Conservation (phyloP, 2,888 invertebrate genomes). For the Scaptomyza cyrtandrae region DNA sequence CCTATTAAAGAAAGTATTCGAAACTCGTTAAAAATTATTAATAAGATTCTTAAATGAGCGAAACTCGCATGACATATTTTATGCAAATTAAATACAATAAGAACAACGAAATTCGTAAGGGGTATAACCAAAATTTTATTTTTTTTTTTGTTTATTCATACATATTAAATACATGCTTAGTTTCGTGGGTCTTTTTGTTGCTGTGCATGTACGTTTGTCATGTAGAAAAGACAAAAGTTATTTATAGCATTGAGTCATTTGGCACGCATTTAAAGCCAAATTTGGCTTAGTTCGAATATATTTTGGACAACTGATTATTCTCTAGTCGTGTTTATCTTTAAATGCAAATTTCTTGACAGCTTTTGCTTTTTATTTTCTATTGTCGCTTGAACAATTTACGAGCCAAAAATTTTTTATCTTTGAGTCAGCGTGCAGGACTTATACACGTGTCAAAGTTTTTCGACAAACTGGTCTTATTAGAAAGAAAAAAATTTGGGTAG, state of each 20-base stretch:
- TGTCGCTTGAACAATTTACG: constrained; percentile 28
- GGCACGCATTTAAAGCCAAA: constrained; percentile 54
- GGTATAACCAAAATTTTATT: constrained; percentile 63
- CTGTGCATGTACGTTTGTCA: constrained; percentile 18
- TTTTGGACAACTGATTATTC: constrained; percentile 6
- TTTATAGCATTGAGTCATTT: constrained; percentile 73
- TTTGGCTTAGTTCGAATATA: constrained; percentile 35
- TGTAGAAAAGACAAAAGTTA: constrained; percentile 32
- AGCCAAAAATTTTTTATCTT: constrained; percentile 1
- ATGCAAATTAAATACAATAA: constrained; percentile 59
- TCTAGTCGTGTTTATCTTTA: constrained; percentile 34
- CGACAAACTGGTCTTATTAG: constrained; percentile 18
- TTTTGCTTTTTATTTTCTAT: constrained; percentile 44
- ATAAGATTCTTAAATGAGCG: constrained; percentile 36
- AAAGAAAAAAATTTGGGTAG: background rate
- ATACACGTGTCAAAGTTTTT: background rate
- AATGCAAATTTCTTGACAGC: constrained; percentile 55
- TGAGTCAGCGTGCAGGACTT: constrained; percentile 44
- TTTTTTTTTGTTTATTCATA: constrained; percentile 45
- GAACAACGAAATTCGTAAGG: constrained; percentile 30
- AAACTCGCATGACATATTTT: constrained; percentile 55
- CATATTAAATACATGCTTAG: constrained; percentile 35
- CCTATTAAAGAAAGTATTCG: constrained; percentile 71
- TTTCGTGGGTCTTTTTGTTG: constrained; percentile 21
- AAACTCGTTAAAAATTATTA: constrained; percentile 53